Base-by-base conservation (phyloP, 2,113 vertebrate species). In the Lamprologus callipterus region DNA sequence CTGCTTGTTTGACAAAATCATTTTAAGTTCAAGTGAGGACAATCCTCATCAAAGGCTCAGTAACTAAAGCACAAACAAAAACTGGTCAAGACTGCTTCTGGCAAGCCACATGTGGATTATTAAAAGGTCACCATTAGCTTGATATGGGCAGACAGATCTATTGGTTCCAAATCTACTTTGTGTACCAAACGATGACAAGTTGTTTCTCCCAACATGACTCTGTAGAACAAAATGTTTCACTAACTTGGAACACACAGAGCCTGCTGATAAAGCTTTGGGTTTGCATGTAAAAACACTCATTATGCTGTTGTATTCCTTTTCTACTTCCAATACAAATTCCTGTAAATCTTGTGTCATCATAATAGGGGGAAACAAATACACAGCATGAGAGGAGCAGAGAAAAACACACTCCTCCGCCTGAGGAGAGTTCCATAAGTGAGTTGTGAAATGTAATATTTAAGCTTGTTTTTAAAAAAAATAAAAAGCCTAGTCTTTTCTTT, bases 201-300 rank as follows among this genome's bases (percentile, higher is more conserved):
- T 86, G 89, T 92, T 85, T 85, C 47, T 80, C 65, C 58, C 45
- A 17, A 8, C 33, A 35, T 33, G 63, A 84, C 85, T 81, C 68
- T 12, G 33, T 45, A 82, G 94, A 91, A 95, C 93, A 95, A 65
- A 83, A 83, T 90, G 92, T 95, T 85, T 90, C 58, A 68, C 84
- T 87, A 47, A 80, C 79, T 33, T 11, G 60, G 87, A 92, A 90
- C 84, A 93, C 80, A 80, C 53, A 37, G 4, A 49, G 82, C 33
- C 8, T 28, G 45, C 90, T 89, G 92, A 95, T 93, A 93, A 92
- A 81, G 83, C 89, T 68, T 6, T 51, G 49, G 85, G 83, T 87
- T 82, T 79, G 79, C 79, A 40, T 83, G 86, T 84, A 85, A 85
- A 92, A 86, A 92, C 89, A 88, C 23, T 92, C 90, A 88, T 93